Percentiles rank a stretch among this genome's conserved stretches.
Evolutionary conservation across 2,888 invertebrate genomes (phyloP).

Genomic region (Lochmaea crataegi): DNA sequence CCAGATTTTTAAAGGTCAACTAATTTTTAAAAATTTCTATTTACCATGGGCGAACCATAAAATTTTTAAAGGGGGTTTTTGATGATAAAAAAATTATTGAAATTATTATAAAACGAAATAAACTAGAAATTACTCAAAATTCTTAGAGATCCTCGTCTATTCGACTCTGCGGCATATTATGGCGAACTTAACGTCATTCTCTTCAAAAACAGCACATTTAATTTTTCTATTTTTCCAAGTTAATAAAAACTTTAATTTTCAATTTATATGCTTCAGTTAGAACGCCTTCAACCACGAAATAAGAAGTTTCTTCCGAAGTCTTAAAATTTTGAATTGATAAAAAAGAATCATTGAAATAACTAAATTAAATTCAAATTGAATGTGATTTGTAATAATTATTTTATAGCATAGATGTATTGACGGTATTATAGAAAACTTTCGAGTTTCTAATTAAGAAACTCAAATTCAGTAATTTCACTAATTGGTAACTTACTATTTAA

Average conservation of each 20-base stretch:
- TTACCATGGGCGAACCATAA: too few relatives aligned
- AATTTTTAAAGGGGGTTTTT: too few relatives aligned
- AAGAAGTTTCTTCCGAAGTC: neutral
- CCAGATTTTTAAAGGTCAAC: too few relatives aligned
- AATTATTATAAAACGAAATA: neutral
- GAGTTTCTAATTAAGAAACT: too few relatives aligned
- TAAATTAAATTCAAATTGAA: neutral
- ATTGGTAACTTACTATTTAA: too few relatives aligned
- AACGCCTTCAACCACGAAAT: neutral
- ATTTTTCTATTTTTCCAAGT: neutral
- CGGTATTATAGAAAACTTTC: too few relatives aligned
- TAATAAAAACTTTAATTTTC: slow-evolving; percentile 8
- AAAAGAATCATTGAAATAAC: neutral
- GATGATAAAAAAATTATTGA: too few relatives aligned
- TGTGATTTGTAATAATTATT: neutral
- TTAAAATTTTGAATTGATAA: neutral
- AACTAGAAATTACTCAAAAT: neutral
- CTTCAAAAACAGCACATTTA: neutral
- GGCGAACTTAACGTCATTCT: neutral
- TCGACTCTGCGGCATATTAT: neutral
- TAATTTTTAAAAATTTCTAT: too few relatives aligned
- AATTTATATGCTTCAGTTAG: slow-evolving; percentile 5
- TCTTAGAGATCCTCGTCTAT: neutral
- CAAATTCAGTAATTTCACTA: too few relatives aligned
- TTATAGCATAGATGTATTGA: neutral